A percentile compares a stretch with the other conserved stretches of the same genome.
Conservation (phyloP, 2,888 invertebrate species). For the Ormyrus pomaceus region DNA sequence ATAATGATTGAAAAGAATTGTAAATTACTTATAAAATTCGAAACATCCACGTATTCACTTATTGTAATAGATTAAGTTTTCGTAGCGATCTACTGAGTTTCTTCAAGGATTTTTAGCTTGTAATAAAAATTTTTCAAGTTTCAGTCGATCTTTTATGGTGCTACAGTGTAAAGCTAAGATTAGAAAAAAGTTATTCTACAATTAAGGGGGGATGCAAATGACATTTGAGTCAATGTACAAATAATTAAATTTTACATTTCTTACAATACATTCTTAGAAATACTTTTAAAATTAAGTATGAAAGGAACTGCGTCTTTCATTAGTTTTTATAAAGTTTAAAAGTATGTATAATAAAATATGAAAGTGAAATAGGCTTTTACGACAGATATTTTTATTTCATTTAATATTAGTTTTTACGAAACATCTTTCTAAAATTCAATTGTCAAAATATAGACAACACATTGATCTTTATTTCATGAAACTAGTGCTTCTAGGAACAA, state of each 20-base stretch:
- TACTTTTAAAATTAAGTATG: slow-evolving; percentile 10
- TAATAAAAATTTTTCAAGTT: slow-evolving; percentile 43
- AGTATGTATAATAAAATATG: slow-evolving; percentile 17
- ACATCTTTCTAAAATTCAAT: slow-evolving; percentile 59
- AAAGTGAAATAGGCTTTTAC: slow-evolving; percentile 6
- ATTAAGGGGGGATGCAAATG: slow-evolving; percentile 45
- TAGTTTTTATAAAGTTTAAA: slow-evolving; percentile 26
- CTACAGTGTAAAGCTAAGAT: slow-evolving; percentile 47
- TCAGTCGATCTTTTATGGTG: slow-evolving; percentile 53
- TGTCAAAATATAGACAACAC: slow-evolving; percentile 49
- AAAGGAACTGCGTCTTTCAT: slow-evolving; percentile 13
- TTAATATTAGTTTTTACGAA: slow-evolving; percentile 51
- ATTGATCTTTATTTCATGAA: slow-evolving; percentile 21
- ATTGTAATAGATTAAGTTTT: slow-evolving; percentile 38
- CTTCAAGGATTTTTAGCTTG: slow-evolving; percentile 48
- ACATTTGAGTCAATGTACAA: slow-evolving; percentile 22
- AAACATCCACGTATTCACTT: slow-evolving; percentile 31
- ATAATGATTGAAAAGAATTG: slow-evolving; percentile 38
- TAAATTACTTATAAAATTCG: slow-evolving; percentile 42
- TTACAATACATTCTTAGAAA: slow-evolving; percentile 16
- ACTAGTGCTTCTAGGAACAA: slow-evolving; percentile 2
- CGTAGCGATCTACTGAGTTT: slow-evolving; percentile 41
- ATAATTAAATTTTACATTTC: slow-evolving; percentile 18
- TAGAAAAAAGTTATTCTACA: slow-evolving; percentile 44
- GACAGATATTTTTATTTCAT: slow-evolving; percentile 10